Conservation (phyloP, 2,888 invertebrate genomes). For the Xylota segnis region DNA sequence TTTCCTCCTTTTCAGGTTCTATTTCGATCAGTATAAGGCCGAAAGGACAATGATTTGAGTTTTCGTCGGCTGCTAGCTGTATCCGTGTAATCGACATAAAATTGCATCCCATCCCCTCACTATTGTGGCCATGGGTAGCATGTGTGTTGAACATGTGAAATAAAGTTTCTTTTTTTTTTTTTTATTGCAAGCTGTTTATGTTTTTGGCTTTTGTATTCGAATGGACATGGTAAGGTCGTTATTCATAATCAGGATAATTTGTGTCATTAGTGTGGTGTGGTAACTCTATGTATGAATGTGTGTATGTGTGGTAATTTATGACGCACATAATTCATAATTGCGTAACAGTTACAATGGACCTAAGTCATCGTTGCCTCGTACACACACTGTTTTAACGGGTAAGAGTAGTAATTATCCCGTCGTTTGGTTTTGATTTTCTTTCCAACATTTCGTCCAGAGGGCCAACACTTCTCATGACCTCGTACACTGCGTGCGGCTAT, state of each 20-base stretch:
- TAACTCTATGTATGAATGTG: neutral
- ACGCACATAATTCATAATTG: constrained; percentile 48
- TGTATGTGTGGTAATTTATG: constrained; percentile 34
- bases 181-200: neutral
- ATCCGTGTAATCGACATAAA: constrained; percentile 41
- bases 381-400: neutral
- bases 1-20: neutral
- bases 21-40: neutral
- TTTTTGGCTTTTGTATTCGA: constrained; percentile 5
- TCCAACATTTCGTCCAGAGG: neutral
- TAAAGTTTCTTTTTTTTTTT: neutral
- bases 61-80: constrained; percentile 17
- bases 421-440: constrained; percentile 42
- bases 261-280: constrained; percentile 23
- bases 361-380: neutral
- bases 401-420: constrained; percentile 47
- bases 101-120: constrained; percentile 13
- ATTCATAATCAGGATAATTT: constrained; percentile 64
- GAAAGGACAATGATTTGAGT: constrained; percentile 22
- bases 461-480: constrained; percentile 2
- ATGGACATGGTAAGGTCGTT: constrained; percentile 35
- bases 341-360: constrained; percentile 11
- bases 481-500: constrained; percentile 19
- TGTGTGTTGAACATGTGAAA: constrained; percentile 10
- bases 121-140: neutral